phyloP scores from a whole-genome alignment of 2,797 vertebrate species.

The Premnoplex brunnescens region DNA sequence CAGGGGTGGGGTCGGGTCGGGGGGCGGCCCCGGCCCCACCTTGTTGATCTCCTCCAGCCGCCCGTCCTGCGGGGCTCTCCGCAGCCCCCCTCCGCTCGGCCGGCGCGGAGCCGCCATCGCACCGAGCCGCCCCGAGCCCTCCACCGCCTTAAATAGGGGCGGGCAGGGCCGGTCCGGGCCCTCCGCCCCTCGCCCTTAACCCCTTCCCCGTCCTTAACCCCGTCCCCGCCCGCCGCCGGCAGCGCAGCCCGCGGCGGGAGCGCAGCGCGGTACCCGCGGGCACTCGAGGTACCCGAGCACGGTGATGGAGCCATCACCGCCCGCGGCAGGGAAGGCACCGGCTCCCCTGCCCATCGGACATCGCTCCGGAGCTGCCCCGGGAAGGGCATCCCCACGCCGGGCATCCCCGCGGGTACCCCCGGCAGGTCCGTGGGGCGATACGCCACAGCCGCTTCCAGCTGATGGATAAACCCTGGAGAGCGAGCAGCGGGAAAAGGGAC shows the following conservation, averaged over 20 bases:
- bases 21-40: slow-evolving; percentile 68
- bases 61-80: slow-evolving; percentile 84
- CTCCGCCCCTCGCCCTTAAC: slow-evolving; percentile 18
- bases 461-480: neutral
- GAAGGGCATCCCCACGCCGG: neutral
- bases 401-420: neutral
- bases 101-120: slow-evolving; percentile 46
- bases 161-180: neutral
- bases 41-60: slow-evolving; percentile 86
- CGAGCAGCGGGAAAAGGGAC: neutral
- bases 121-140: neutral
- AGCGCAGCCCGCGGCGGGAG: neutral
- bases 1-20: neutral
- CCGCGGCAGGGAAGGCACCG: neutral
- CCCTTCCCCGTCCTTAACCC: neutral
- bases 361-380: neutral
- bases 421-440: neutral
- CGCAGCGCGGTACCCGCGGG: too few relatives aligned
- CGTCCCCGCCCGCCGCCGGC: neutral
- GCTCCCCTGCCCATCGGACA: neutral
- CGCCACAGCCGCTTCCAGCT: neutral
- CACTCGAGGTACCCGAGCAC: neutral
- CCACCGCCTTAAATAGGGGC: neutral
- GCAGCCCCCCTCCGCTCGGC: slow-evolving; percentile 53
- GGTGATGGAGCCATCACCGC: too few relatives aligned